Base-by-base conservation (phyloP, 2,797 vertebrate species). In the Coendou prehensilis region DNA sequence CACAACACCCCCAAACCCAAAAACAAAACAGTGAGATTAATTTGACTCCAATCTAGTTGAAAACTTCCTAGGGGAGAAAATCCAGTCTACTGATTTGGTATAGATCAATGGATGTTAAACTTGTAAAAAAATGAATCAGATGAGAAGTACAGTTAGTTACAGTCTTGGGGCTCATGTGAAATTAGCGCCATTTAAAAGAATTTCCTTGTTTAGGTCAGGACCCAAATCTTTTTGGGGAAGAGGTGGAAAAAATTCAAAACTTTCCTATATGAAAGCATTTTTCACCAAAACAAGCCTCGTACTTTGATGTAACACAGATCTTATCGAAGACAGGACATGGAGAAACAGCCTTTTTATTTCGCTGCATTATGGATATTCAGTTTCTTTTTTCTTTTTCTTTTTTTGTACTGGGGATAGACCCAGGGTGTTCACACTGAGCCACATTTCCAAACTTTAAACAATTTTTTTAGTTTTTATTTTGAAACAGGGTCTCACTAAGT, bases 61-160 rank as follows among this genome's bases (percentile, higher is more conserved):
- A 96, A 89, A 91, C 56, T 57, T 94, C 56, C 26, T 41, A 57
- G 45, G 64, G 78, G 56, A 97, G 80, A 86, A 86, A 83, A 80
- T 67, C 79, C 14, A 92, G n/a, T 78, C 37, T 84, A 20, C 30
- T 73, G 69, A 56, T 79, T 79, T 88, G 91, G 59, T 92, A 13
- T 37, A 87, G 54, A 59, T 57, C 41, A 89, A 23, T 75, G 30
- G 22, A 50, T 63, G 14, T 26, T 82, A 56, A 28, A 2, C 8
- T 50, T 61, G 59, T 79, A 81, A 37, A 45, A 45, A 76, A 67
- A 73, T 80, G 28, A 22, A 47, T 57, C 84, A 81, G 57, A 69
- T 33, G 20, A 50, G 47, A 54, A 67, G 57, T 64, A 37, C n/a
- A 87, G 33, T 28, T 61, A 54, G 76, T 28, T 23, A 30, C 50